Conservation (phyloP, 2,888 invertebrate species). For the Isoperla grammatica region DNA sequence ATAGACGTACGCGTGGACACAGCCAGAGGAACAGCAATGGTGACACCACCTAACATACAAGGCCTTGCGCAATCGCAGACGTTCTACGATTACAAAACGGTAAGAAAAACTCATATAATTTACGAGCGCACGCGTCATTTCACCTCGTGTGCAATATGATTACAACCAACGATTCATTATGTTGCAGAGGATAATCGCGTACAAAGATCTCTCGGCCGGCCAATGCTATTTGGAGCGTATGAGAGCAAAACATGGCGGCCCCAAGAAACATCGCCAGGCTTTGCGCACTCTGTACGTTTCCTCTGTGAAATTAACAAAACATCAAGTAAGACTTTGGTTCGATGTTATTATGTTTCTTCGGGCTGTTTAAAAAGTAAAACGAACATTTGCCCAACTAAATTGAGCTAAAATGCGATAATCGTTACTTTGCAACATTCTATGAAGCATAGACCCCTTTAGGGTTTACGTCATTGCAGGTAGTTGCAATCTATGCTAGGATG, state of each 20-base stretch:
- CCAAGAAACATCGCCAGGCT: constrained; percentile 28
- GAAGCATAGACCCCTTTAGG: no score
- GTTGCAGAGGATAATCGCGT: constrained; percentile 44
- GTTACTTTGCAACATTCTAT: no score
- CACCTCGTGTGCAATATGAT: neutral
- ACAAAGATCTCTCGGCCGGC: constrained; percentile 42
- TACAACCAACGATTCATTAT: constrained; percentile 25
- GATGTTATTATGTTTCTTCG: no score
- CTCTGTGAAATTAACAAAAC: constrained; percentile 41
- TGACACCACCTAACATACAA: constrained; percentile 23
- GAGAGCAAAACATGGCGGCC: constrained; percentile 31
- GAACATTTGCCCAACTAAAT: no score
- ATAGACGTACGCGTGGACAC: constrained; percentile 23
- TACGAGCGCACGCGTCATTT: neutral
- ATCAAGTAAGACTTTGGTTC: constrained; percentile 40
- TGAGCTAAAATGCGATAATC: no score
- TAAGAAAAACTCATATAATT: constrained; percentile 29
- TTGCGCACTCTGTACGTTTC: constrained; percentile 38
- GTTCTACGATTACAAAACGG: constrained; percentile 39
- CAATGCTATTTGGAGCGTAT: constrained; percentile 46
- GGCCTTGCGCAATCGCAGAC: constrained; percentile 32
- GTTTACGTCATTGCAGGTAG: no score
- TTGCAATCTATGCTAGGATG: no score
- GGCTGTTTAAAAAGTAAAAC: no score
- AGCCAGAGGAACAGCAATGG: constrained; percentile 19